These are phyloP conservation scores for Bucco capensis DNA, from an alignment of 2,113 vertebrate genomes.

Conservation along the genomic window DNA sequence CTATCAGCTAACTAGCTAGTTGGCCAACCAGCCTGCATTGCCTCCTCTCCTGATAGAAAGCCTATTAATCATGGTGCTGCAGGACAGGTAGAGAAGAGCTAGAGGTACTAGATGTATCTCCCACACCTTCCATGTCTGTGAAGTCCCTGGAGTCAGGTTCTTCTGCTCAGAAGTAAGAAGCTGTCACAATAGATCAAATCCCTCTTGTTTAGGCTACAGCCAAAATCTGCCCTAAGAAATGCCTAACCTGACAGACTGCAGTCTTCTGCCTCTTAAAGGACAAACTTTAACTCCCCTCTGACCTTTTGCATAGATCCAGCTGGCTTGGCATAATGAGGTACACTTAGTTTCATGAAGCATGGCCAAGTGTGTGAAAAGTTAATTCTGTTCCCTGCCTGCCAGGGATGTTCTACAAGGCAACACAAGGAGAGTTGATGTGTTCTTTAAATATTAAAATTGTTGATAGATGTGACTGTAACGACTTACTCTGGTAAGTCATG, in stretches of 20 bases:
- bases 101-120: background rate
- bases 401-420: background rate
- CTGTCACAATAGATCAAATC: fast-evolving
- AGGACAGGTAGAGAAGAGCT: background rate
- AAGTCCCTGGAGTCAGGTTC: background rate
- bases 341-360: background rate
- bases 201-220: background rate
- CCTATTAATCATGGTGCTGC: background rate
- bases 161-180: background rate
- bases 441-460: background rate
- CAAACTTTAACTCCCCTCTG: background rate
- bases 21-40: background rate
- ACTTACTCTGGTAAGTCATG: too few relatives aligned
- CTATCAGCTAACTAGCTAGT: background rate
- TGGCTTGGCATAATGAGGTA: background rate
- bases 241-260: background rate
- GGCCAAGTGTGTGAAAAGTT: background rate
- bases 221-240: background rate
- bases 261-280: background rate
- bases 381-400: background rate
- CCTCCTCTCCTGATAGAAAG: background rate
- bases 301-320: background rate
- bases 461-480: background rate
- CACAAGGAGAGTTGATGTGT: background rate
- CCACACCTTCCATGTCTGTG: background rate